Percentiles rank a stretch among this genome's conserved stretches.
Evolutionary conservation across 2,113 vertebrate genomes (phyloP).

Genomic region (Lepisosteus osseus): DNA sequence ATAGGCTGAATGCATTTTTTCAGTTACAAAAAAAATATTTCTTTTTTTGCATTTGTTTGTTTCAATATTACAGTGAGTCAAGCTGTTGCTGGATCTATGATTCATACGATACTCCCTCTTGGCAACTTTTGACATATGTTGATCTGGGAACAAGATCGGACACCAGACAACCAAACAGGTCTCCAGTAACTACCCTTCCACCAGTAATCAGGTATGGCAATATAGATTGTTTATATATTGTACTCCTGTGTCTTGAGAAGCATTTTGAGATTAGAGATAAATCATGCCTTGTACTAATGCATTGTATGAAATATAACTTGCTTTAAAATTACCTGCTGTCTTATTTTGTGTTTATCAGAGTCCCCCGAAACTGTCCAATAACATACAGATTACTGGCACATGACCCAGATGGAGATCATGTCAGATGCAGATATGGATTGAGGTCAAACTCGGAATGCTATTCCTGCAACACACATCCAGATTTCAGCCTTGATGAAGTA

Average conservation of each 20-base stretch:
- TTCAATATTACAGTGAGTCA: slow-evolving; percentile 28
- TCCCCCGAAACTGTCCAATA: slow-evolving; percentile 23
- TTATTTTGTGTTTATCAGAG: neutral
- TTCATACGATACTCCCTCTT: slow-evolving; percentile 14
- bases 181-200: slow-evolving; percentile 46
- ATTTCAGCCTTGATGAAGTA: neutral
- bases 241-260: no score
- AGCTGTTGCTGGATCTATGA: slow-evolving; percentile 61
- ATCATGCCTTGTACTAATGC: no score
- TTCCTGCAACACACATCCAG: neutral
- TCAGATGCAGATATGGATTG: slow-evolving; percentile 21
- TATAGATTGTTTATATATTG: no score
- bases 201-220: slow-evolving; percentile 51
- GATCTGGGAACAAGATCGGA: slow-evolving; percentile 64
- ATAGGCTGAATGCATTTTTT: neutral
- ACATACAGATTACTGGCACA: slow-evolving; percentile 19
- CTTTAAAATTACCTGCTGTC: no score
- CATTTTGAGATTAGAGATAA: no score
- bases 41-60: neutral
- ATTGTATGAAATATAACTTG: no score
- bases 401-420: slow-evolving; percentile 27
- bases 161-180: slow-evolving; percentile 51
- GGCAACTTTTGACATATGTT: slow-evolving; percentile 42
- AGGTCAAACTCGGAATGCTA: neutral
- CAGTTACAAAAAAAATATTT: neutral